These are phyloP conservation scores for Philereme transversata DNA, from an alignment of 2,888 invertebrate species.

Conservation along the genomic window DNA sequence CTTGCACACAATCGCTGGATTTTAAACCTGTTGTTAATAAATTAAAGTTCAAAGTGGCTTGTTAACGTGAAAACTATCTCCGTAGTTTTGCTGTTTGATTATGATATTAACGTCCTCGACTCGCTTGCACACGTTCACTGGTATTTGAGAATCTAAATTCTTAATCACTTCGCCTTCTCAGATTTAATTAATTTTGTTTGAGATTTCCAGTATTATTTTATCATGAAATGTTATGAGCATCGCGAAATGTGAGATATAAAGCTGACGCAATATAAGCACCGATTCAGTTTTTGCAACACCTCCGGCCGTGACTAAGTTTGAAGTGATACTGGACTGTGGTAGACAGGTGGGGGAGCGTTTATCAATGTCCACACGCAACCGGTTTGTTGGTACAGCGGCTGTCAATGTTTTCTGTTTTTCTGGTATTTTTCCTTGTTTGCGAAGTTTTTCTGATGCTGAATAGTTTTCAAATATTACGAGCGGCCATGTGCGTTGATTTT, in stretches of 20 bases:
- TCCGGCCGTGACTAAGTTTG: slow-evolving; percentile 11
- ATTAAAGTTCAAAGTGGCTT: not conserved
- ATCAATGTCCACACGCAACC: slow-evolving; percentile 21
- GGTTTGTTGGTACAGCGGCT: slow-evolving; percentile 17
- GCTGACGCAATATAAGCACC: too few species aligned
- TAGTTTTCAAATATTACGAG: not conserved
- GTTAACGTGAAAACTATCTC: not conserved
- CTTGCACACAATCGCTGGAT: not conserved
- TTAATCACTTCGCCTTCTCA: too few species aligned
- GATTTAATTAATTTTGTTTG: too few species aligned
- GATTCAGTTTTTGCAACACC: not conserved
- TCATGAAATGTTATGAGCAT: too few species aligned
- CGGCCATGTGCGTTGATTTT: too few species aligned
- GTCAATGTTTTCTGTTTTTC: slow-evolving; percentile 25
- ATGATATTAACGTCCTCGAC: too few species aligned
- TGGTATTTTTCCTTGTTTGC: slow-evolving; percentile 4
- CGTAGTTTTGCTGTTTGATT: too few species aligned
- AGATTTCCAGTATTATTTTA: too few species aligned
- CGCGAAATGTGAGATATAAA: too few species aligned
- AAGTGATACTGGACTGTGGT: slow-evolving; percentile 11
- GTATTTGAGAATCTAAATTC: too few species aligned
- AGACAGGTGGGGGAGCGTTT: slow-evolving; percentile 7
- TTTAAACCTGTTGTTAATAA: not conserved
- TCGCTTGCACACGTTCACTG: too few species aligned
- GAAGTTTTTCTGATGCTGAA: not conserved